A percentile compares a stretch with the other conserved stretches of the same genome.
Conservation (phyloP, 2,113 vertebrate species). For the Alethe castanea region DNA sequence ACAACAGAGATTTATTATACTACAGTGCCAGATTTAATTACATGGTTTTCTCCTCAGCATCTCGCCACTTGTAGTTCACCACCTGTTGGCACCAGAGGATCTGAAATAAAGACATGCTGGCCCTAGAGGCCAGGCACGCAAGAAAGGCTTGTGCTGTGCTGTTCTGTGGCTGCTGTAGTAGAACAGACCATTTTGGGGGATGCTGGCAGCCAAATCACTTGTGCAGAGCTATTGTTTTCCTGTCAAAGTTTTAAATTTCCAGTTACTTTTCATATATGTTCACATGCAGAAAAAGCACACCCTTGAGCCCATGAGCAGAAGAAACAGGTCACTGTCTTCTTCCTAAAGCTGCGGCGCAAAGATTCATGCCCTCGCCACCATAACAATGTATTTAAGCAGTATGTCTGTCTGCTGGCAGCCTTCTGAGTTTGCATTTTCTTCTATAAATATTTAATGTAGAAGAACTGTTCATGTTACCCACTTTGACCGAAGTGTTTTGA, state of each 20-base stretch:
- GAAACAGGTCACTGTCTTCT: background rate
- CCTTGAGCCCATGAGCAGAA: fast-evolving
- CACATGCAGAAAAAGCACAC: background rate
- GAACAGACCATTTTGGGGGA: background rate
- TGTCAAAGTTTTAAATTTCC: background rate
- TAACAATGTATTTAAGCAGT: slow-evolving; percentile 1
- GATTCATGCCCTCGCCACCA: background rate
- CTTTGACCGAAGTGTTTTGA: slow-evolving; percentile 59
- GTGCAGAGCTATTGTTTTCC: background rate
- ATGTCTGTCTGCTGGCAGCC: slow-evolving; percentile 21
- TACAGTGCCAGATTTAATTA: slow-evolving; percentile 39
- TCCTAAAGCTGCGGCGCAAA: background rate
- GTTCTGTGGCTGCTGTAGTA: background rate
- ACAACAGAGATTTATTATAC: slow-evolving; percentile 10
- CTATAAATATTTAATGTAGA: slow-evolving; percentile 61
- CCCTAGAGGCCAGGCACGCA: background rate
- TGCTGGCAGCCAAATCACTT: background rate
- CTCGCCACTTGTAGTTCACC: background rate
- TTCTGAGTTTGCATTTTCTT: slow-evolving; percentile 50
- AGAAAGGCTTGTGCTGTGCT: background rate
- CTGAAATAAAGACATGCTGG: background rate
- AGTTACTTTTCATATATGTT: background rate
- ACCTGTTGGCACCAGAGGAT: slow-evolving; percentile 52
- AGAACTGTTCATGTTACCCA: slow-evolving; percentile 53
- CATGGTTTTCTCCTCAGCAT: slow-evolving; percentile 7